Conservation (phyloP, 2,888 invertebrate species). For the Zhuqinia jingwanae region DNA sequence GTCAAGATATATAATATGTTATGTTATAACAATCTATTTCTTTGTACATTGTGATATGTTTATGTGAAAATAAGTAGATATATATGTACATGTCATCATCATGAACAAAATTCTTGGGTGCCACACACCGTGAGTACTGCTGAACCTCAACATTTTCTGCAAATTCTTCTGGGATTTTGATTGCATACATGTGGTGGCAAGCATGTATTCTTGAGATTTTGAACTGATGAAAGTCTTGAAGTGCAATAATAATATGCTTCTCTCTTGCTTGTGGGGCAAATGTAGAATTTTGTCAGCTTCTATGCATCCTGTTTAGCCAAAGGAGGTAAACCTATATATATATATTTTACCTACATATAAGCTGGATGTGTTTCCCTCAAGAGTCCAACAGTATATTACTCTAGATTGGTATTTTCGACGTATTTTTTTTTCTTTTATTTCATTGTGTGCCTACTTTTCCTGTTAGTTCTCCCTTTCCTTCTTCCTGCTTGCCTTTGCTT, state of each 20-base stretch:
- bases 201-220: conserved; percentile 6
- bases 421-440: too few species aligned
- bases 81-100: too few species aligned
- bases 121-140: background rate
- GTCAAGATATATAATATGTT: conserved; percentile 27
- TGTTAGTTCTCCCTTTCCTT: background rate
- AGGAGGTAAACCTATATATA: too few species aligned
- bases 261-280: background rate
- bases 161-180: background rate
- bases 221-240: too few species aligned
- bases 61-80: too few species aligned
- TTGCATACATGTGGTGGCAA: background rate
- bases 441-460: background rate
- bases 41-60: too few species aligned
- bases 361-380: too few species aligned
- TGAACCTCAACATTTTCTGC: background rate
- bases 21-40: too few species aligned
- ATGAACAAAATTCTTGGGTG: conserved; percentile 23
- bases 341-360: too few species aligned
- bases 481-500: background rate
- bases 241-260: too few species aligned
- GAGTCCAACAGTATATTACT: too few species aligned
- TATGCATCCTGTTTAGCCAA: background rate
- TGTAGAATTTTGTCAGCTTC: conserved; percentile 13
- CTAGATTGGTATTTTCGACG: too few species aligned